phyloP scores from a whole-genome alignment of 2,888 invertebrate genomes.

The Rhamnusium bicolor region DNA sequence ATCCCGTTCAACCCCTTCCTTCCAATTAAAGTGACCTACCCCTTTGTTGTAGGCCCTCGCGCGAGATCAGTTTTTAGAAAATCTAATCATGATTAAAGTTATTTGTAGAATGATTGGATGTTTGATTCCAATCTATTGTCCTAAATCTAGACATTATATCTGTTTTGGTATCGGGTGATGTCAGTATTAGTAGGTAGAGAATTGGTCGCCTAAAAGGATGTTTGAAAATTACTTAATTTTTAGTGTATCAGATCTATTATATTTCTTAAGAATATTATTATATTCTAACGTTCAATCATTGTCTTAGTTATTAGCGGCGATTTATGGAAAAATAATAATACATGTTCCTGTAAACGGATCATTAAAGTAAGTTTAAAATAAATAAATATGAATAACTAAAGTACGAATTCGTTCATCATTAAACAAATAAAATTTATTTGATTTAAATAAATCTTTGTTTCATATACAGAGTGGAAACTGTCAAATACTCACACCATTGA shows the following conservation, averaged over 20 bases:
- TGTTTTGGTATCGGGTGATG: constrained; percentile 10
- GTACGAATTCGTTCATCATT: too few relatives aligned
- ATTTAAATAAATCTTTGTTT: too few relatives aligned
- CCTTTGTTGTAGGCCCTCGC: constrained; percentile 49
- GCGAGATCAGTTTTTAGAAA: constrained; percentile 48
- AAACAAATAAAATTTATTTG: too few relatives aligned
- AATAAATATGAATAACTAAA: too few relatives aligned
- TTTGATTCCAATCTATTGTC: constrained; percentile 39
- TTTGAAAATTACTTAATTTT: background rate
- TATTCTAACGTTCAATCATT: too few relatives aligned
- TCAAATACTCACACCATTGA: too few relatives aligned
- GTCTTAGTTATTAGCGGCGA: too few relatives aligned
- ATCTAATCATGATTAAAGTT: constrained; percentile 51
- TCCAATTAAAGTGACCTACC: constrained; percentile 57
- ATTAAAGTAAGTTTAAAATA: too few relatives aligned
- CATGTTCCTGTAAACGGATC: too few relatives aligned
- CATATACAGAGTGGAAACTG: too few relatives aligned
- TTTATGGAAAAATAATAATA: too few relatives aligned
- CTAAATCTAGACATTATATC: constrained; percentile 29
- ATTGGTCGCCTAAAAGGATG: background rate
- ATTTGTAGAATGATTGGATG: constrained; percentile 47
- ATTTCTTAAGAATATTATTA: background rate
- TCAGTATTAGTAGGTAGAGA: constrained; percentile 25
- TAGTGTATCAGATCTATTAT: background rate
- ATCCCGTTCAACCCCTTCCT: constrained; percentile 42